These are phyloP conservation scores for Pachyuromys duprasi DNA, from an alignment of 2,797 vertebrate genomes.

Conservation along the genomic window DNA sequence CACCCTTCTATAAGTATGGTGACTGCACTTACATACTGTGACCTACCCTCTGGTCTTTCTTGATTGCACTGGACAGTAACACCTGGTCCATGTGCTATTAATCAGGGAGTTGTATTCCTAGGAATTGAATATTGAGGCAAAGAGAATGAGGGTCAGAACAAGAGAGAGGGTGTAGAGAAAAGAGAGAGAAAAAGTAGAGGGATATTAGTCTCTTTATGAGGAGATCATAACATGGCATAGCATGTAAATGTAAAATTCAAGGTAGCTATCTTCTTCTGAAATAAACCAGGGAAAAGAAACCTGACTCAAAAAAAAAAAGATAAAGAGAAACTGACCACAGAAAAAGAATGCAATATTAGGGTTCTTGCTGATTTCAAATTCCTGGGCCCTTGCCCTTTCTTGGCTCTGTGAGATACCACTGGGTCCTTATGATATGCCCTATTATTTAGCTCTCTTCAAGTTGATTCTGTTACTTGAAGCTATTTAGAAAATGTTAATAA, in stretches of 20 bases:
- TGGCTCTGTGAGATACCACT: neutral
- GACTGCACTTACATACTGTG: neutral
- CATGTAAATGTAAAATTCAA: neutral
- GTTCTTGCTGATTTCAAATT: neutral
- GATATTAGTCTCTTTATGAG: neutral
- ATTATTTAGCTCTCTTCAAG: neutral
- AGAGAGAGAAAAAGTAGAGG: neutral
- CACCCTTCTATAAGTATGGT: neutral
- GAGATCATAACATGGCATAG: neutral
- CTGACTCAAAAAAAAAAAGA: neutral
- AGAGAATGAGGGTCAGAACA: neutral
- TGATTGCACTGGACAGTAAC: neutral
- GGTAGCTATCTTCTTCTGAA: neutral
- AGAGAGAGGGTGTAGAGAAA: too few relatives aligned
- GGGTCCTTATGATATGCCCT: neutral
- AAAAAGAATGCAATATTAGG: neutral
- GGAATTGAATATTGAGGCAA: neutral
- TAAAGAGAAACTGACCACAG: neutral
- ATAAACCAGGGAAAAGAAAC: neutral
- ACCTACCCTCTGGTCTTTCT: neutral
- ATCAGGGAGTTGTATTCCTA: constrained; percentile 13
- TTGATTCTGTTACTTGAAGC: constrained; percentile 33
- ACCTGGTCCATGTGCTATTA: neutral
- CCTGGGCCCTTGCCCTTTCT: neutral
- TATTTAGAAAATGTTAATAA: neutral